Evolutionary conservation across 1,140 invertebrate species (phyloP), one percentile per base, ranked within the genome.

Genomic region (Cherax destructor): DNA sequence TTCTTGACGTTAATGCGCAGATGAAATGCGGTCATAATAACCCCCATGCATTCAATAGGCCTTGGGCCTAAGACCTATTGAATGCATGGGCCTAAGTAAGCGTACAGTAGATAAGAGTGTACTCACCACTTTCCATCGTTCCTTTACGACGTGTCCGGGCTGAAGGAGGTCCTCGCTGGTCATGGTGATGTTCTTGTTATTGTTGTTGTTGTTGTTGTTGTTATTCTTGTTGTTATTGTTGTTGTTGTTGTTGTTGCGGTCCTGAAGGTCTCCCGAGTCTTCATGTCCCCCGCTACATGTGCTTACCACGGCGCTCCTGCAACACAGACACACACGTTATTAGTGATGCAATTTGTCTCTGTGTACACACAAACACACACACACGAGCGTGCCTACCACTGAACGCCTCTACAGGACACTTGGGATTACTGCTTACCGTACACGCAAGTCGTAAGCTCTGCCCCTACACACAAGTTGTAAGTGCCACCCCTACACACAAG

Each of bases 91-190:
- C 30, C 30, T 41, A 41, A 41, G 0, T 41, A 1, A 41, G 30
- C 30, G 2, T 41, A 41, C 30, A 41, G 30, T 41, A 41, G 30
- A 41, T 41, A 41, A 41, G 30, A 41, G 30, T 65, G 52, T 93
- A 94, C 96, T 96, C 94, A 97, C 96, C 94, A 99, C 98, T 97
- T 99, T 99, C 98, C 98, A 99, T 94, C 98, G 95, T 95, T 99
- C 98, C 95, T 99, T 99, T 94, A 99, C 98, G 76, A 99, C 97
- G 95, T 99, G 98, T 83, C 98, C 98, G 49, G 98, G 98, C 95
- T 99, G 98, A 93, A 99, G 95, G 81, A 99, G 96, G 95, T 99
- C 98, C 95, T 99, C 98, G 93, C 85, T 91, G 65, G 91, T 93
- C 93, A 93, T 93, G 83, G 89, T 93, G 83, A 93, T 91, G 88